phyloP scores from a whole-genome alignment of 2,888 invertebrate species.

The Venustoraphidia nigricollis region DNA sequence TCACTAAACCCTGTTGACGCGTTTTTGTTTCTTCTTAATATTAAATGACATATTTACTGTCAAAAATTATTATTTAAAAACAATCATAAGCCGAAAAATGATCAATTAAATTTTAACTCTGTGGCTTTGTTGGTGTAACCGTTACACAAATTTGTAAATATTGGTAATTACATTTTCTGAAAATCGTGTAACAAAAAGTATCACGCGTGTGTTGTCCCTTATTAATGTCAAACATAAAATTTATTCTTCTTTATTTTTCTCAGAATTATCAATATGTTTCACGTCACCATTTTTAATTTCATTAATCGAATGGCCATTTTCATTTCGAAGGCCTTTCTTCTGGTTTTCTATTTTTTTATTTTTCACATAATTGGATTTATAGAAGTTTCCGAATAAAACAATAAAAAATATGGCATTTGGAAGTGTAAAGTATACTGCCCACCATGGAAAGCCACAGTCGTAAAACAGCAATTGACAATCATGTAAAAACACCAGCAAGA shows the following conservation, averaged over 20 bases:
- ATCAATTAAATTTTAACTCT: too few relatives aligned
- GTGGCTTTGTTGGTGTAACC: too few relatives aligned
- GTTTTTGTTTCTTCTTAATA: too few relatives aligned
- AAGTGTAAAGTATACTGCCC: conserved; percentile 67
- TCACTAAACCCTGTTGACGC: too few relatives aligned
- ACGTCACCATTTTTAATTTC: conserved; percentile 5
- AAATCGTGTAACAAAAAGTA: too few relatives aligned
- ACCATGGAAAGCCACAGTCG: conserved; percentile 79
- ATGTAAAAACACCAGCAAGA: conserved; percentile 75
- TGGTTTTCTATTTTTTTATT: conserved; percentile 35
- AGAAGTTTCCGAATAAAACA: conserved; percentile 83
- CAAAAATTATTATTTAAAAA: too few relatives aligned
- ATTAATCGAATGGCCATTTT: conserved; percentile 3
- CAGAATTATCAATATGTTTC: too few relatives aligned
- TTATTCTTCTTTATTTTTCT: neutral
- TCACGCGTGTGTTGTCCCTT: too few relatives aligned
- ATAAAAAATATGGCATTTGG: conserved; percentile 89
- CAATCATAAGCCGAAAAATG: too few relatives aligned
- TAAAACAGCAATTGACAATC: conserved; percentile 70
- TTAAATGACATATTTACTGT: too few relatives aligned
- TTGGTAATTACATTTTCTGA: too few relatives aligned
- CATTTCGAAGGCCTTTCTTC: conserved; percentile 20
- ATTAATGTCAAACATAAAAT: neutral
- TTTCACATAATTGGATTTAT: conserved; percentile 29
- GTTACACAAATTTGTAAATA: too few relatives aligned